phyloP scores from a whole-genome alignment of 1,140 invertebrate genomes.

The Drosophila murphyi region DNA sequence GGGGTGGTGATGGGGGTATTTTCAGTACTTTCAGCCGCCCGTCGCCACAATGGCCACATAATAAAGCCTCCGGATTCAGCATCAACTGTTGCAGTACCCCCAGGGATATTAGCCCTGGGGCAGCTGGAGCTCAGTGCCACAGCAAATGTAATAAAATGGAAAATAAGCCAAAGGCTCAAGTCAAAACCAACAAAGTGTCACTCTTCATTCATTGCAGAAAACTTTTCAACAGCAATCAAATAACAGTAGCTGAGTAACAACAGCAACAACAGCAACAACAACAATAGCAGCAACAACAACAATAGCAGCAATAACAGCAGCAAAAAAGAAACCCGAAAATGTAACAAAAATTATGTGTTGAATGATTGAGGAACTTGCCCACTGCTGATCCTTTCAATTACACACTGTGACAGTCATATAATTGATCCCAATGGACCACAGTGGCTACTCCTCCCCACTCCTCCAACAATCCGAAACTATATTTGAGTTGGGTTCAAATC shows the following conservation, averaged over 20 bases:
- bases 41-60: conserved; percentile 62
- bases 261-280: conserved; percentile 16
- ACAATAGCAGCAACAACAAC: not conserved
- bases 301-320: conserved; percentile 14
- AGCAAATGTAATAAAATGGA: conserved; percentile 69
- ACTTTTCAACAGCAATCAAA: conserved; percentile 76
- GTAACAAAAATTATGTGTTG: conserved; percentile 43
- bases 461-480: conserved; percentile 49
- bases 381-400: conserved; percentile 77
- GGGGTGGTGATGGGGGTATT: not conserved
- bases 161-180: conserved; percentile 66
- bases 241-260: conserved; percentile 14
- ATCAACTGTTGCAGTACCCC: conserved; percentile 61
- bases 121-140: conserved; percentile 16
- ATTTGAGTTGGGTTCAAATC: conserved; percentile 78
- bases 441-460: conserved; percentile 5
- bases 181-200: conserved; percentile 61
- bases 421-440: conserved; percentile 78
- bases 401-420: conserved; percentile 80
- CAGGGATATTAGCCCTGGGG: conserved; percentile 45
- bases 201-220: conserved; percentile 60
- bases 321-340: conserved; percentile 38
- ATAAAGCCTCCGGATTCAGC: conserved; percentile 40
- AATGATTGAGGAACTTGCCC: conserved; percentile 35
- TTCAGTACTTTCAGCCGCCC: not conserved